Evolutionary conservation across 2,113 vertebrate genomes (phyloP).

Genomic region (Cyanistes caeruleus): DNA sequence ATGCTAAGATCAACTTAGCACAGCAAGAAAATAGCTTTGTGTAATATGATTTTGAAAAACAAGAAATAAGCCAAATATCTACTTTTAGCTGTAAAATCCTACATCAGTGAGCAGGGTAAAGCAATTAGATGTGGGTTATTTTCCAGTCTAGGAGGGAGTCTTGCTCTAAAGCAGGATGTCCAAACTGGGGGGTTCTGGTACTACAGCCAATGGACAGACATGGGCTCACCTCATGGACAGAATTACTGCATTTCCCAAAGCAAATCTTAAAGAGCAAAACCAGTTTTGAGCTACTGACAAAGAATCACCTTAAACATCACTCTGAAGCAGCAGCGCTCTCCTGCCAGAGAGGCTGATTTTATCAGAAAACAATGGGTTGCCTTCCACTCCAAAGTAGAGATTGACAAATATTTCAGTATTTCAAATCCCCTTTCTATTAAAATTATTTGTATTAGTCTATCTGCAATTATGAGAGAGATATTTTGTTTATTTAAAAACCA

Average conservation of each 20-base stretch:
- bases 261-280: neutral
- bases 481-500: neutral
- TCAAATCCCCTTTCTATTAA: neutral
- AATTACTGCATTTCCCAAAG: neutral
- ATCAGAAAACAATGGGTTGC: neutral
- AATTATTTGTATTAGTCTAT: neutral
- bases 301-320: neutral
- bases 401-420: neutral
- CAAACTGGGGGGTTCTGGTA: neutral
- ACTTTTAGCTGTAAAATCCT: neutral
- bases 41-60: neutral
- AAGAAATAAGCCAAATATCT: neutral
- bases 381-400: neutral
- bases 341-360: neutral
- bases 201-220: neutral
- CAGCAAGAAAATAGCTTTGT: neutral
- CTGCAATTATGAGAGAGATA: neutral
- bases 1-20: neutral
- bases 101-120: neutral
- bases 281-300: neutral
- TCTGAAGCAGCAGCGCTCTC: neutral
- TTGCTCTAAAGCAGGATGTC: neutral
- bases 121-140: neutral
- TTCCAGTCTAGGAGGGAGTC: neutral
- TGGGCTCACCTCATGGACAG: neutral